Conservation (phyloP, 37 sponge, comb jelly and placozoan genomes). For the Eunapius fragilis region DNA sequence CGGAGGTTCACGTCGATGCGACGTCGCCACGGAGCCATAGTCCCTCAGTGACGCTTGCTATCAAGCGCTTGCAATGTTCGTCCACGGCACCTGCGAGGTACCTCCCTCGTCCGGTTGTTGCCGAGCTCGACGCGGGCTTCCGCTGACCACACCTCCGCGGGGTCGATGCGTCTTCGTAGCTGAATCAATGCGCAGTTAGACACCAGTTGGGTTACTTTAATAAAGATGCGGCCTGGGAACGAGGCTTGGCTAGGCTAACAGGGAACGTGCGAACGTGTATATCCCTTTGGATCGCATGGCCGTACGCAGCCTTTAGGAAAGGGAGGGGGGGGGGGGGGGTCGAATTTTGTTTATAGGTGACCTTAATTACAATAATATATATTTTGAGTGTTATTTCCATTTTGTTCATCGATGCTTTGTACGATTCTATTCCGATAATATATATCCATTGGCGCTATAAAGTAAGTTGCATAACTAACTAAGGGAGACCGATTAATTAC, state of each 20-base stretch:
- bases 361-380: too few relatives aligned
- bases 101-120: neutral
- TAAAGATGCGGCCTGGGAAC: neutral
- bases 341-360: too few relatives aligned
- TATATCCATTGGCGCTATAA: too few relatives aligned
- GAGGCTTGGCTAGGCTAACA: too few relatives aligned
- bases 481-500: too few relatives aligned
- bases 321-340: too few relatives aligned
- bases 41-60: neutral
- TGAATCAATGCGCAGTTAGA: neutral
- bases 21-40: neutral
- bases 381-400: too few relatives aligned
- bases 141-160: neutral
- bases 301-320: too few relatives aligned
- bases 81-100: neutral
- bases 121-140: neutral
- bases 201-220: neutral
- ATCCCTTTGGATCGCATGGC: too few relatives aligned
- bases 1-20: neutral
- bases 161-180: neutral
- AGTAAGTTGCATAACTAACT: too few relatives aligned
- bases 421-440: too few relatives aligned
- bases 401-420: too few relatives aligned
- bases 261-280: neutral
- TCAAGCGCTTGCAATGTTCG: neutral